These are phyloP conservation scores for Hemiscyllium ocellatum DNA, from an alignment of 2,113 vertebrate species.

Conservation along the genomic window DNA sequence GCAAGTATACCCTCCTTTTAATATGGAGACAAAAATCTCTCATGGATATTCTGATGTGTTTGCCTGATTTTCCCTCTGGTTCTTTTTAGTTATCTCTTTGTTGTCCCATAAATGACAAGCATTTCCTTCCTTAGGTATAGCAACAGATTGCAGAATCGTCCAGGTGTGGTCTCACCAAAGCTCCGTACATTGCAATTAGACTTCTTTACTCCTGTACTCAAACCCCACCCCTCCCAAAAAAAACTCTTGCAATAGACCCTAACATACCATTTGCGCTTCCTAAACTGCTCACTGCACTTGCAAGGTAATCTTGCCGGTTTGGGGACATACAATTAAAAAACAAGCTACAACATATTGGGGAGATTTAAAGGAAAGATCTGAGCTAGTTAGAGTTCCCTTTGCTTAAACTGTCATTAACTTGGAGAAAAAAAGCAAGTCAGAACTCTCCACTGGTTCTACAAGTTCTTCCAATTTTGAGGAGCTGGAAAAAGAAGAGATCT, in stretches of 20 bases:
- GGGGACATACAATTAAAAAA: background rate
- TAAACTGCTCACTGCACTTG: too few relatives aligned
- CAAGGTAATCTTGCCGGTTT: background rate
- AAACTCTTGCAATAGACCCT: background rate
- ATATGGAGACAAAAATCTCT: too few relatives aligned
- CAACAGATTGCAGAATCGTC: background rate
- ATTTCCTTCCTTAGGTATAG: background rate
- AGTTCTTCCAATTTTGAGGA: background rate
- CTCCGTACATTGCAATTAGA: background rate
- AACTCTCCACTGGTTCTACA: background rate
- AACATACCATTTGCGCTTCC: background rate
- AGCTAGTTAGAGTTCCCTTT: background rate
- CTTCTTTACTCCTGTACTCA: background rate
- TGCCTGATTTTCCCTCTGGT: too few relatives aligned
- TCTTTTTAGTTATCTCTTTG: too few relatives aligned
- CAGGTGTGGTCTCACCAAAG: too few relatives aligned
- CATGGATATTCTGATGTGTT: too few relatives aligned
- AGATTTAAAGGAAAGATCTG: background rate
- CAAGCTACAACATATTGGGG: background rate
- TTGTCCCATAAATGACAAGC: too few relatives aligned
- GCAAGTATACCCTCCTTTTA: too few relatives aligned
- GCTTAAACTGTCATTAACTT: background rate
- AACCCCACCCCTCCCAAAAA: too few relatives aligned
- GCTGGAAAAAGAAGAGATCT: conserved; percentile 3
- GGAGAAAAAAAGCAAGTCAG: background rate